Evolutionary conservation across 2,113 vertebrate genomes (phyloP), one percentile per base, ranked within the genome.

Genomic region (Melanerpes formicivorus): DNA sequence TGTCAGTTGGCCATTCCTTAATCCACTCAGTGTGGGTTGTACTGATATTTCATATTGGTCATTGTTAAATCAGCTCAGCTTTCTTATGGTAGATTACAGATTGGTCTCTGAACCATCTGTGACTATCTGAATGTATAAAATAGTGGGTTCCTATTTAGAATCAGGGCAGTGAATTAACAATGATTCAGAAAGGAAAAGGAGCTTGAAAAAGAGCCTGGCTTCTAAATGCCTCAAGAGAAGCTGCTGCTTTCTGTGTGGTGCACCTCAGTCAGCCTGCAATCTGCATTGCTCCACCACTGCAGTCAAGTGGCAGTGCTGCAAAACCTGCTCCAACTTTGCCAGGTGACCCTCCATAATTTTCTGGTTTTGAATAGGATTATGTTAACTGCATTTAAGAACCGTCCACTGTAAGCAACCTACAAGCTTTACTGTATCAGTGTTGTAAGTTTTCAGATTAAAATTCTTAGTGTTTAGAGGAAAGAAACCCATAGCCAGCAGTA

Each of bases 11-110:
- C 84, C 67, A 79, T 79, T 89, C 78, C 46, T 87, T 95, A 95
- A 95, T 92, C 89, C 87, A 62, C 37, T 90, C 94, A 92, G 10
- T 27, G 78, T 70, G 84, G 27, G 22, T 66, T 69, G 74, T 66
- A 65, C 72, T 81, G 78, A 50, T 63, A 58, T 92, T 81, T 87
- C 78, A 34, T 79, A 34, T 2, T 29, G 23, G 63, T 50, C 50
- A n/a, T 89, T 95, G 87, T 79, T 90, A 93, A 93, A 96, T 92
- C 93, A 88, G 78, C 58, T 90, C 70, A 88, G 30, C 74, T 87
- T 89, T 84, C 78, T 72, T 73, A 63, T 2, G 1, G 63, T 66
- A 84, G 90, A 89, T 93, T 89, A 83, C 55, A 89, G 74, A 72
- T 79, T 82, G 44, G 30, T 81, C 81, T 79, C 71, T 2, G 27